These are phyloP conservation scores for Oreonectes daqikongensis DNA, from an alignment of 2,797 vertebrate genomes.

Conservation along the genomic window DNA sequence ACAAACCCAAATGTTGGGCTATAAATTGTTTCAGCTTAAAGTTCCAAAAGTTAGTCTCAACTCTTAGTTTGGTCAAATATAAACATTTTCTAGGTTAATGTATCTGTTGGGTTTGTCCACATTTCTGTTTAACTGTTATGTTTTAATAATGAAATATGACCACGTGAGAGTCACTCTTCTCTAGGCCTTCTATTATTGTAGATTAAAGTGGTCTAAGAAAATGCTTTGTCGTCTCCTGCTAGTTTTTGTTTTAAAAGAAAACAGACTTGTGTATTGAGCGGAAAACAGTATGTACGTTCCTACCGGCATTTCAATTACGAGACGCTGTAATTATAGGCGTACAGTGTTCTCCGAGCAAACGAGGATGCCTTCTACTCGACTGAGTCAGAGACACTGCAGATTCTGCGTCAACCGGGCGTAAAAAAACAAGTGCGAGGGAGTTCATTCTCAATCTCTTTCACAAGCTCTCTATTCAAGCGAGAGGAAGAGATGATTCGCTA, in stretches of 20 bases:
- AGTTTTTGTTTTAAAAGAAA: not conserved
- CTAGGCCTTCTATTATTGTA: not conserved
- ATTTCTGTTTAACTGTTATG: too few relatives aligned
- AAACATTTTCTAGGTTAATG: too few relatives aligned
- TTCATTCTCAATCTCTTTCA: slow-evolving; percentile 64
- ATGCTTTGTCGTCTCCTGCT: too few relatives aligned
- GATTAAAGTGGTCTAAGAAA: not conserved
- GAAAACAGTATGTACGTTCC: not conserved
- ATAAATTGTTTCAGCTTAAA: too few relatives aligned
- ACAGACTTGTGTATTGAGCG: not conserved
- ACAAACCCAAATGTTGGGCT: too few relatives aligned
- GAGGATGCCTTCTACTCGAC: not conserved
- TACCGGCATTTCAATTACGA: slow-evolving; percentile 8
- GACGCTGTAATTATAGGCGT: not conserved
- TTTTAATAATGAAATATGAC: too few relatives aligned
- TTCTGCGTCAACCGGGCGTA: slow-evolving; percentile 21
- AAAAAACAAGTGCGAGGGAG: slow-evolving; percentile 58
- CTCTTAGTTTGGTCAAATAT: too few relatives aligned
- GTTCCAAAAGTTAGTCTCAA: too few relatives aligned
- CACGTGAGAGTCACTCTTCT: not conserved
- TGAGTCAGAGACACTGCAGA: slow-evolving; percentile 58
- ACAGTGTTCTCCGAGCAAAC: not conserved
- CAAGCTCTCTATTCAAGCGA: slow-evolving; percentile 65
- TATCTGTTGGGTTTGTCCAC: too few relatives aligned
- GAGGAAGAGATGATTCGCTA: slow-evolving; percentile 53